Evolutionary conservation across 2,113 vertebrate genomes (phyloP).

Genomic region (Numida meleagris): DNA sequence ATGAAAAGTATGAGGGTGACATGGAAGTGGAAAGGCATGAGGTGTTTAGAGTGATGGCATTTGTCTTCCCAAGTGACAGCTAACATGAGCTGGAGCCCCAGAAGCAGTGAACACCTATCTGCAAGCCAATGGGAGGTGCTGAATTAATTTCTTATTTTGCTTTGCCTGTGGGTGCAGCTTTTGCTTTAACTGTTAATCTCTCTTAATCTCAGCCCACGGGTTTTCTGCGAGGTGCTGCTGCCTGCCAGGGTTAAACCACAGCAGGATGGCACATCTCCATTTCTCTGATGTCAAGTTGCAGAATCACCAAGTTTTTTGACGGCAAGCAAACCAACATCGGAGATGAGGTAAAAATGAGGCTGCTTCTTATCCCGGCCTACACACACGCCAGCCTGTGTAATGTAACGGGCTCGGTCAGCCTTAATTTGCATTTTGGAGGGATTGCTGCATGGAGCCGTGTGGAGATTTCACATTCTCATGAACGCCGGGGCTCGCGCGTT

Average conservation of each 20-base stretch:
- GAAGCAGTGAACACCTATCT: not conserved
- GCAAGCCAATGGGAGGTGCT: accelerated
- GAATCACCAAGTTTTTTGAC: not conserved
- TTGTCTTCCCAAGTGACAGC: not conserved
- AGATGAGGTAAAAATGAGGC: accelerated
- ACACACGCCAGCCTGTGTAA: accelerated
- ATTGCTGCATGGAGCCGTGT: accelerated
- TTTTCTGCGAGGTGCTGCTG: too few species aligned
- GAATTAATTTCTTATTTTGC: not conserved
- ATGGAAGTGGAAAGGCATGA: not conserved
- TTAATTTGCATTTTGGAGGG: accelerated
- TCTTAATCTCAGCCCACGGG: accelerated
- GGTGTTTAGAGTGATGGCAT: accelerated
- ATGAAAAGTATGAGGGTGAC: not conserved
- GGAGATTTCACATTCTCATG: accelerated
- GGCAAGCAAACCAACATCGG: accelerated
- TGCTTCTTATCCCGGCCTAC: accelerated
- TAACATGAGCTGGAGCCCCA: accelerated
- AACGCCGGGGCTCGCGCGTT: accelerated
- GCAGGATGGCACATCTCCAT: accelerated
- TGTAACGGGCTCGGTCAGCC: accelerated
- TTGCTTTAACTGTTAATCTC: not conserved
- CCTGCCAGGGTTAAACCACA: too few species aligned
- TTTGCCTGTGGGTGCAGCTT: not conserved
- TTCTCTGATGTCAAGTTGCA: too few species aligned